A percentile compares a stretch with the other conserved stretches of the same genome.
These are phyloP conservation scores for Agrilus biguttatus DNA, from an alignment of 2,888 invertebrate species.

Conservation along the genomic window DNA sequence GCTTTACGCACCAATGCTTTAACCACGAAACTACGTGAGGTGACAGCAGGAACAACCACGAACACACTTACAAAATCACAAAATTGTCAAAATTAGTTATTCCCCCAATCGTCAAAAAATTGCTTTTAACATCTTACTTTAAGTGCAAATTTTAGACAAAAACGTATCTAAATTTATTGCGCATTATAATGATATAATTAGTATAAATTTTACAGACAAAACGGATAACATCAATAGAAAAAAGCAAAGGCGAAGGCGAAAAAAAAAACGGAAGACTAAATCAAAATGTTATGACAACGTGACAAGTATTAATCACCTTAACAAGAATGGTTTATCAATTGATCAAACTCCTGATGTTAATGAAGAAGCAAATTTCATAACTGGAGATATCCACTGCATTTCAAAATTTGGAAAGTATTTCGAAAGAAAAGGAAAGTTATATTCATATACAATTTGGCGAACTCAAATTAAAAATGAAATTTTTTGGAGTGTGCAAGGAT, in stretches of 20 bases:
- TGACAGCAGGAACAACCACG: no score
- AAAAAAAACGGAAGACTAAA: not conserved
- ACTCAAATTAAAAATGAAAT: constrained; percentile 24
- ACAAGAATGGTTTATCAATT: not conserved
- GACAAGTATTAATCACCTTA: not conserved
- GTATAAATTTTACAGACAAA: not conserved
- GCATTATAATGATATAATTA: no score
- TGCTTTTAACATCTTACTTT: not conserved
- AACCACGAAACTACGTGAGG: no score
- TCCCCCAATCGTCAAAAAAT: not conserved
- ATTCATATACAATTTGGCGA: constrained; percentile 28
- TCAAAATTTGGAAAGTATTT: constrained; percentile 22
- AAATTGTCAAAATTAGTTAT: no score
- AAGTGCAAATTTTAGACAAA: no score
- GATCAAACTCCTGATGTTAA: not conserved
- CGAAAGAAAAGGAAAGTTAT: constrained; percentile 23
- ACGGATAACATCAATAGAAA: not conserved
- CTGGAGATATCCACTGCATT: constrained; percentile 18
- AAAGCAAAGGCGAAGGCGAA: not conserved
- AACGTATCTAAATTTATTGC: no score
- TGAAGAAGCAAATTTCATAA: constrained; percentile 13
- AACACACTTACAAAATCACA: no score
- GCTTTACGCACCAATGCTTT: no score
- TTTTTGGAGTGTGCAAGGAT: constrained; percentile 30
- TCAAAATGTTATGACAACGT: not conserved